A percentile compares a stretch with the other conserved stretches of the same genome.
Evolutionary conservation across 2,797 vertebrate species (phyloP).

Genomic region (Helostoma temminkii): DNA sequence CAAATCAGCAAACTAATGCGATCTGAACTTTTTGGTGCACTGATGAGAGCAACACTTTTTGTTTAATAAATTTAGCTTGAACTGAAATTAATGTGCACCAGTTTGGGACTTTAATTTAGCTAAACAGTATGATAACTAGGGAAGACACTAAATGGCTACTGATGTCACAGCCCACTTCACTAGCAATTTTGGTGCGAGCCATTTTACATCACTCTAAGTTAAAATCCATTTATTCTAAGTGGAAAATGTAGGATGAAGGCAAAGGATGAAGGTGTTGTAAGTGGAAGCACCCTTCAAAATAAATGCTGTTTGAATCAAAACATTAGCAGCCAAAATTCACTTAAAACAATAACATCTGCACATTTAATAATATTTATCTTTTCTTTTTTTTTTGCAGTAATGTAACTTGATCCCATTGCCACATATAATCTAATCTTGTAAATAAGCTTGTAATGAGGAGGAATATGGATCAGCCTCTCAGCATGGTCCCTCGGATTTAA

Average conservation of each 20-base stretch:
- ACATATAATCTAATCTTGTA: constrained; percentile 70
- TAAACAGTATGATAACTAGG: constrained; percentile 51
- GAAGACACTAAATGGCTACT: constrained; percentile 39
- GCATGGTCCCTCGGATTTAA: constrained; percentile 64
- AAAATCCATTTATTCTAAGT: constrained; percentile 58
- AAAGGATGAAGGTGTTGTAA: constrained; percentile 11
- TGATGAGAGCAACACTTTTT: constrained; percentile 46
- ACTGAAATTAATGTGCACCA: constrained; percentile 64
- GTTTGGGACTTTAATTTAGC: constrained; percentile 61
- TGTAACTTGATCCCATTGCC: constrained; percentile 57
- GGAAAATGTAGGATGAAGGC: constrained; percentile 28
- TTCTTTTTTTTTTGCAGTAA: constrained; percentile 34
- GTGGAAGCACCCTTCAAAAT: constrained; percentile 14
- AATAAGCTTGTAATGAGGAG: constrained; percentile 70
- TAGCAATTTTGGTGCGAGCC: constrained; percentile 37
- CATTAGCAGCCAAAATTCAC: constrained; percentile 10
- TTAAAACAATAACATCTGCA: constrained; percentile 10
- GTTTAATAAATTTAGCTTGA: constrained; percentile 48
- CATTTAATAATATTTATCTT: constrained; percentile 36
- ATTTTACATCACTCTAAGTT: constrained; percentile 36
- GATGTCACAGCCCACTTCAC: constrained; percentile 60
- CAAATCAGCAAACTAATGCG: constrained; percentile 58
- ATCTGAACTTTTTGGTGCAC: constrained; percentile 51
- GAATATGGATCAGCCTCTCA: constrained; percentile 67
- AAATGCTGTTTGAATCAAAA: constrained; percentile 10